Base-by-base conservation (phyloP, 1,140 invertebrate species). In the Monochamus saltuarius region DNA sequence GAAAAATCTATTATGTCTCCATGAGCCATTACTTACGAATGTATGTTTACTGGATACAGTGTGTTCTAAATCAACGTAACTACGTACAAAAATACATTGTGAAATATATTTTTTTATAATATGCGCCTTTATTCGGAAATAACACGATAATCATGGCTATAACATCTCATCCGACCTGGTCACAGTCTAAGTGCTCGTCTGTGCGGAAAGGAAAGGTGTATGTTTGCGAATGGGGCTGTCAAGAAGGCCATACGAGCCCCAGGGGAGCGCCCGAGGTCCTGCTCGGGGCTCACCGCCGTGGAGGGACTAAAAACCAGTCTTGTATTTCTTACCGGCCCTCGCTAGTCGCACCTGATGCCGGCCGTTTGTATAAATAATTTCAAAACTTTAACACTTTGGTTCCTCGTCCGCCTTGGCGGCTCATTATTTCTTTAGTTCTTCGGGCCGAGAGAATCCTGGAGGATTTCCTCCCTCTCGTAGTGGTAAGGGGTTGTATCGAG, bases 151-250 rank as follows among this genome's bases (percentile, higher is more conserved):
- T 29, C 22, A 29, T 29, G 22, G 22, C 22, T 29, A 6, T 29
- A 29, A 29, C 22, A 29, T 29, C 22, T 6, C 22, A 29, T 29
- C 22, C 22, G 22, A 29, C 22, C 2, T 2, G 2, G 14, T 56
- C 40, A 46, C 42, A 45, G 45, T 56, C 43, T 54, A 35, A 37
- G 19, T 11, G 9, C 16, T 60, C 49, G 14, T 16, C 51, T 50
- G 62, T 59, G 66, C 52, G 56, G 62, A 62, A 70, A 69, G 69
- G 68, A 64, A 65, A 66, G 68, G 54, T 65, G 66, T 55, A 62
- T 70, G 70, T 72, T 70, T 72, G 70, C 68, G 65, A 72, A 72
- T 69, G 62, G 63, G 62, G 64, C 65, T 72, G 70, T 70, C 70
- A 72, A 65, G 70, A 60, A 60, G 65, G 61, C 63, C 62, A 47